These are phyloP conservation scores for Grantiella picta DNA, from an alignment of 2,113 vertebrate genomes.

Conservation along the genomic window DNA sequence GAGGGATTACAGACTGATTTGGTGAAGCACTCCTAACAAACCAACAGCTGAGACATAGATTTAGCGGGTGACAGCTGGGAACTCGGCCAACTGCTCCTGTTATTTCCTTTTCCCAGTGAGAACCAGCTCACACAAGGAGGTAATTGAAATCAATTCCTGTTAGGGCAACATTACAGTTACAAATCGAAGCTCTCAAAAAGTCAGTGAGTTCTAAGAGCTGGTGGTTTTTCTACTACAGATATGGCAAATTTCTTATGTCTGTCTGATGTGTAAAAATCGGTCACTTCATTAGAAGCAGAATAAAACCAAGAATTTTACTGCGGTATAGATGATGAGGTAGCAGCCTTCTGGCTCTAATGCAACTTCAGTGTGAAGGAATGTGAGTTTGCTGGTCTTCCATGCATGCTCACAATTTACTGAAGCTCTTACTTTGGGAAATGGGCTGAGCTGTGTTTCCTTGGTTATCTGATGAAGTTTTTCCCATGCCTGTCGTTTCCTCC, in stretches of 20 bases:
- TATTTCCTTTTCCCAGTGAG: slow-evolving; percentile 6
- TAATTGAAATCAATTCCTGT: slow-evolving; percentile 30
- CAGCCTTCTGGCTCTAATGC: not conserved
- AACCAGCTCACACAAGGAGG: slow-evolving; percentile 3
- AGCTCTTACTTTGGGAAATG: not conserved
- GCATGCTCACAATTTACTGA: not conserved
- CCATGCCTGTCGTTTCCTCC: not conserved
- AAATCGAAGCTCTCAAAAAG: not conserved
- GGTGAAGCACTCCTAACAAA: not conserved
- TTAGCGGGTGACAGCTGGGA: slow-evolving; percentile 16
- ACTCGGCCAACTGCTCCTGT: not conserved
- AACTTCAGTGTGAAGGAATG: not conserved
- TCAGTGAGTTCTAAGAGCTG: not conserved
- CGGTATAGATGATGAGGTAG: not conserved
- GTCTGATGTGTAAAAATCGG: not conserved
- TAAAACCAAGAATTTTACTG: not conserved
- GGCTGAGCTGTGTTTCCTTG: not conserved
- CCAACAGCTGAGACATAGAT: slow-evolving; percentile 22
- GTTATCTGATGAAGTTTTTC: not conserved
- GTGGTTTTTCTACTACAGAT: not conserved
- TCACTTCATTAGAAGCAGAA: not conserved
- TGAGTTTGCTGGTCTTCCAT: not conserved
- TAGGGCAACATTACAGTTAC: not conserved
- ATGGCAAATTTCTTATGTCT: not conserved
- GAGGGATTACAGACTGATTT: not conserved